These are phyloP conservation scores for Berghia stephanieae DNA, from an alignment of 1,140 invertebrate species.

Conservation along the genomic window DNA sequence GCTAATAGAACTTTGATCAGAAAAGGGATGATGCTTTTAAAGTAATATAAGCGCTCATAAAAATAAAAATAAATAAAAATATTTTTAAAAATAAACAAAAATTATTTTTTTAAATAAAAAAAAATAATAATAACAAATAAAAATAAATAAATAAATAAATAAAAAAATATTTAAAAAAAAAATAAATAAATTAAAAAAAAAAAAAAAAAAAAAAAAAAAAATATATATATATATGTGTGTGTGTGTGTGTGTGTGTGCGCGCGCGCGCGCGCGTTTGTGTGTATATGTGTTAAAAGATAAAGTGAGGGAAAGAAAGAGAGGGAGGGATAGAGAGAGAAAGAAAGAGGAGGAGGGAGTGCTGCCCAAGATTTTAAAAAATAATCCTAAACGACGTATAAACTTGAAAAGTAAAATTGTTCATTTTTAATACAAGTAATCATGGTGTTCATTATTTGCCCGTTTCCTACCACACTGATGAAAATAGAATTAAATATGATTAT, in stretches of 20 bases:
- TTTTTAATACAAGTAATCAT: not conserved
- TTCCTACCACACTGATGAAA: too few species aligned
- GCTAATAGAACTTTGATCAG: too few species aligned
- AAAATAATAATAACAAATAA: not conserved
- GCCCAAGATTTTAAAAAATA: not conserved
- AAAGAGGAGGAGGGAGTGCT: not conserved
- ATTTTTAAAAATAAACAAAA: not conserved
- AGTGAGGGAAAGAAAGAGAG: not conserved
- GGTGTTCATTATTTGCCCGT: not conserved
- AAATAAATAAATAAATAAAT: not conserved
- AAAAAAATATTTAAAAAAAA: not conserved
- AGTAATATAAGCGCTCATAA: not conserved
- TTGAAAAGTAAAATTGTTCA: not conserved
- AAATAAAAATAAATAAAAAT: not conserved
- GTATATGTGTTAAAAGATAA: not conserved
- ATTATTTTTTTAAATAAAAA: not conserved
- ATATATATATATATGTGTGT: conserved; percentile 4
- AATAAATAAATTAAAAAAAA: not conserved
- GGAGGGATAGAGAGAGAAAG: too few species aligned
- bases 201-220: not conserved
- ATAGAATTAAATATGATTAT: too few species aligned
- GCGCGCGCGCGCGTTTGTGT: not conserved
- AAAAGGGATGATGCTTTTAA: not conserved
- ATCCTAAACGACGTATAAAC: not conserved
- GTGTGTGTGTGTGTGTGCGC: not conserved